Percentiles rank a stretch among this genome's conserved stretches.
phyloP scores from a whole-genome alignment of 2,888 invertebrate species.

The Oscheius sp. region DNA sequence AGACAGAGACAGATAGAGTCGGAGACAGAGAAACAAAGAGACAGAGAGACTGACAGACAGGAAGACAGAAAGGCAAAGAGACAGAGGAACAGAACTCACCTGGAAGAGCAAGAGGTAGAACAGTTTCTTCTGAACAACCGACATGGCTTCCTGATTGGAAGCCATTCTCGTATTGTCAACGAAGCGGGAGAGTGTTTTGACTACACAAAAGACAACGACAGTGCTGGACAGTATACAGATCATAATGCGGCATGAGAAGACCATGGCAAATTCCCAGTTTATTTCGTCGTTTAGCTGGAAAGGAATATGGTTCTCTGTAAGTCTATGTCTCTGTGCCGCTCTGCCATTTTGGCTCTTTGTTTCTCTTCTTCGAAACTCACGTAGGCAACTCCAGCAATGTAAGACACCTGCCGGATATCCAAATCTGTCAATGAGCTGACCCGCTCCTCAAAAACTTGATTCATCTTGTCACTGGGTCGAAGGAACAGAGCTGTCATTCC shows the following conservation, averaged over 20 bases:
- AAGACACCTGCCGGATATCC: not conserved
- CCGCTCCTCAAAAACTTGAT: not conserved
- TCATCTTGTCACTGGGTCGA: not conserved
- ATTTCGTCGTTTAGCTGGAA: not conserved
- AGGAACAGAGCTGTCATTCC: constrained; percentile 6
- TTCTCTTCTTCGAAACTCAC: not conserved
- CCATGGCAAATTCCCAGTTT: constrained; percentile 1
- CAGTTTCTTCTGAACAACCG: too few relatives aligned
- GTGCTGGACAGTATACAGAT: not conserved
- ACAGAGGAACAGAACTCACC: not conserved
- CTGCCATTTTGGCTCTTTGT: too few relatives aligned
- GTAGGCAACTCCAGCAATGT: not conserved
- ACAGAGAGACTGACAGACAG: too few relatives aligned
- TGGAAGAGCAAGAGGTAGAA: not conserved
- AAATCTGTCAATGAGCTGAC: not conserved
- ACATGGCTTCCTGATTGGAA: not conserved
- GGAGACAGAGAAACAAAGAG: too few relatives aligned
- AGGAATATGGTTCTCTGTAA: not conserved
- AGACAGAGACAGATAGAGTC: too few relatives aligned
- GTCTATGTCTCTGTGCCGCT: too few relatives aligned
- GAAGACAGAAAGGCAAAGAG: too few relatives aligned
- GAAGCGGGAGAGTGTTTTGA: not conserved
- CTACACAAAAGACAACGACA: not conserved
- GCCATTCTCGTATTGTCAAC: not conserved
- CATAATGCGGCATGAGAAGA: not conserved